phyloP scores from a whole-genome alignment of 2,113 vertebrate genomes.

The Cyprinodon tularosa region DNA sequence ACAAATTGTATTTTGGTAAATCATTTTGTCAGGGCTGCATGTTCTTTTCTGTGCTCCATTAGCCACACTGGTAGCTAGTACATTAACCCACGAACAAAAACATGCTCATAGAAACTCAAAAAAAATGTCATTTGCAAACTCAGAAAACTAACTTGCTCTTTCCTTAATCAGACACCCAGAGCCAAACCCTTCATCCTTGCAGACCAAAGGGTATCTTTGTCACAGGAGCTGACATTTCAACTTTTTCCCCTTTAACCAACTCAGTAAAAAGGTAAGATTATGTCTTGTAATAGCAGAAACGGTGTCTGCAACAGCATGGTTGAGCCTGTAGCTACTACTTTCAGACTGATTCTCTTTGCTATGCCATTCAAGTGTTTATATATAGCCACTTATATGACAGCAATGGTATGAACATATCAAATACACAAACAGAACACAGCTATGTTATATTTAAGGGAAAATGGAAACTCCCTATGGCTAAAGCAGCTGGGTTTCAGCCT shows the following conservation, averaged over 20 bases:
- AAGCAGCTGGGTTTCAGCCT: constrained; percentile 48
- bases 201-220: constrained; percentile 67
- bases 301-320: constrained; percentile 33
- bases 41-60: constrained; percentile 54
- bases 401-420: constrained; percentile 25
- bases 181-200: constrained; percentile 48
- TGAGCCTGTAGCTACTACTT: constrained; percentile 46
- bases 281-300: constrained; percentile 52
- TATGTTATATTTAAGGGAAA: constrained; percentile 22
- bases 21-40: constrained; percentile 13
- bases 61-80: constrained; percentile 55
- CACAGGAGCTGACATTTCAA: constrained; percentile 66
- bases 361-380: constrained; percentile 5
- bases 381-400: constrained; percentile 1
- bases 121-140: constrained; percentile 53
- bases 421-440: constrained; percentile 43
- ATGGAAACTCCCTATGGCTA: constrained; percentile 21
- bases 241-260: constrained; percentile 48
- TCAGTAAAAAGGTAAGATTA: constrained; percentile 70
- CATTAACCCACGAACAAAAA: neutral
- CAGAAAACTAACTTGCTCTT: constrained; percentile 40
- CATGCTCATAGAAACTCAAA: constrained; percentile 19
- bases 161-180: constrained; percentile 59
- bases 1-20: constrained; percentile 29
- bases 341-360: constrained; percentile 11